Evolutionary conservation across 2,888 invertebrate species (phyloP).

Genomic region (Bursaphelenchus okinawaensis): DNA sequence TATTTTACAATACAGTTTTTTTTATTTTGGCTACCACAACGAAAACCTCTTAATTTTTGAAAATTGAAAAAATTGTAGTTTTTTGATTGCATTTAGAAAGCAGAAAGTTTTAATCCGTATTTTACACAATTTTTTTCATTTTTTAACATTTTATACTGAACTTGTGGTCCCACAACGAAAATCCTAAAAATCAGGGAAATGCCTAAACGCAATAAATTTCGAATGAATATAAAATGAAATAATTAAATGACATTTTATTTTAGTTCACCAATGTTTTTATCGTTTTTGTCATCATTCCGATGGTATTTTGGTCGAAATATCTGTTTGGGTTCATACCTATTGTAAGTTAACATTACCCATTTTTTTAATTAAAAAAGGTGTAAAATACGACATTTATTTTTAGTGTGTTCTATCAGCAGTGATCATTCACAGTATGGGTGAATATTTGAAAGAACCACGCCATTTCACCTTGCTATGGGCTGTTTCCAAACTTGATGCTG

Average conservation of each 20-base stretch:
- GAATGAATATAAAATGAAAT: too few species aligned
- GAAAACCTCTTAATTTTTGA: too few species aligned
- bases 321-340: slow-evolving; percentile 27
- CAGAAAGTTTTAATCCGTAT: too few species aligned
- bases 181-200: too few species aligned
- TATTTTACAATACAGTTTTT: too few species aligned
- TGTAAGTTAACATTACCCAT: slow-evolving; percentile 13
- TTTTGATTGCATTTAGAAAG: too few species aligned
- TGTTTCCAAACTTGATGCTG: slow-evolving; percentile 26
- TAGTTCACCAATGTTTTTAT: slow-evolving; percentile 17
- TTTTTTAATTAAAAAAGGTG: not conserved
- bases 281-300: slow-evolving; percentile 17
- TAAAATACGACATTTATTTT: slow-evolving; percentile 10
- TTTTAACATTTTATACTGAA: too few species aligned
- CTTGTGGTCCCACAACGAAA: too few species aligned
- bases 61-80: too few species aligned
- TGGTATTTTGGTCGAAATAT: slow-evolving; percentile 22
- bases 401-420: slow-evolving; percentile 27
- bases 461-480: slow-evolving; percentile 18
- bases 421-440: slow-evolving; percentile 3
- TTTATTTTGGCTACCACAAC: too few species aligned
- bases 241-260: slow-evolving; percentile 4
- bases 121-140: too few species aligned
- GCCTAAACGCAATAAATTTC: not conserved
- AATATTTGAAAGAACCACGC: not conserved